Evolutionary conservation across 2,113 vertebrate species (phyloP).

Genomic region (Sinocyclocheilus anophthalmus): DNA sequence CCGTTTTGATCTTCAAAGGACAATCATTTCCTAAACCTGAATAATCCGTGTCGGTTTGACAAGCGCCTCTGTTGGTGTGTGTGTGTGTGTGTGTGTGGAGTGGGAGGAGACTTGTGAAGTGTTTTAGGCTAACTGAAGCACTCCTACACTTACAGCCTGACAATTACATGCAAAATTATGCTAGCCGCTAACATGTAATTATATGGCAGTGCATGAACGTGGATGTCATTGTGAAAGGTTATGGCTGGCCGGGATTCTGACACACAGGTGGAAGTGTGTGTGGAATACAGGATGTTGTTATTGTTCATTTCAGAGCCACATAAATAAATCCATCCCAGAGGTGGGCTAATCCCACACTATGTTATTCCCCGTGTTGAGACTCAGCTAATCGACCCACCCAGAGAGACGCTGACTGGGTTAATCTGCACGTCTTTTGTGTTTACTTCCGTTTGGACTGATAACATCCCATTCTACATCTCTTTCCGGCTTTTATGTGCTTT

Average conservation of each 20-base stretch:
- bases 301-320: constrained; percentile 67
- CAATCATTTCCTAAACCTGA: constrained; percentile 32
- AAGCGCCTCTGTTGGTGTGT: constrained; percentile 8
- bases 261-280: background rate
- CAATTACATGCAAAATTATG: constrained; percentile 15
- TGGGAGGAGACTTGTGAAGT: constrained; percentile 32
- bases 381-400: constrained; percentile 65
- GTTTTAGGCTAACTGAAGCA: constrained; percentile 17
- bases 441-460: constrained; percentile 57
- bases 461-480: background rate
- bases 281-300: constrained; percentile 10
- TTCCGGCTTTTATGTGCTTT: background rate
- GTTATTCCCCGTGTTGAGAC: constrained; percentile 57
- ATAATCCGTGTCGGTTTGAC: constrained; percentile 11
- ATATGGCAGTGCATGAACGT: background rate
- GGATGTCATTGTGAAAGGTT: background rate
- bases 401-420: constrained; percentile 63
- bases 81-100: background rate
- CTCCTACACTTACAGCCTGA: constrained; percentile 1
- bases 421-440: constrained; percentile 67
- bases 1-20: background rate
- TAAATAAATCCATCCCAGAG: constrained; percentile 66
- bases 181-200: constrained; percentile 11
- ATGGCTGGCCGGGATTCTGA: background rate
- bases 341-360: constrained; percentile 67